A percentile compares a stretch with the other conserved stretches of the same genome.
Evolutionary conservation across 1,140 invertebrate species (phyloP).

Genomic region (Drosophila bocqueti): DNA sequence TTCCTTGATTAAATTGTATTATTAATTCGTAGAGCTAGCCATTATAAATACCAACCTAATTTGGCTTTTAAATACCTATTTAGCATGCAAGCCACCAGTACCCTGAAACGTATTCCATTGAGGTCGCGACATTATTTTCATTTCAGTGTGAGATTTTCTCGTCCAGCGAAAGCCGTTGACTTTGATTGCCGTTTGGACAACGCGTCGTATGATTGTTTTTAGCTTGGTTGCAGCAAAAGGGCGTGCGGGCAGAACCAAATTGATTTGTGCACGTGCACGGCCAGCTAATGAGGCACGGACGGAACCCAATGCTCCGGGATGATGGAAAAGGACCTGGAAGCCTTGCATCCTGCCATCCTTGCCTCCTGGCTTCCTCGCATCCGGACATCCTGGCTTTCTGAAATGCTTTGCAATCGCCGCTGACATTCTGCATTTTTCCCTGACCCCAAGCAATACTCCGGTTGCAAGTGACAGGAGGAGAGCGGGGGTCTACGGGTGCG

Average conservation of each 20-base stretch:
- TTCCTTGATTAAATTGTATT: too few species aligned
- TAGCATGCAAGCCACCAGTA: not conserved
- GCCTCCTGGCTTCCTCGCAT: not conserved
- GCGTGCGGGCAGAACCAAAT: constrained; percentile 54
- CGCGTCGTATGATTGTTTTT: constrained; percentile 77
- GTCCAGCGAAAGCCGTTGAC: constrained; percentile 47
- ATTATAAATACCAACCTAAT: too few species aligned
- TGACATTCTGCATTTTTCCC: constrained; percentile 43
- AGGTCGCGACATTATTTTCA: not conserved
- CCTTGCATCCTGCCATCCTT: not conserved
- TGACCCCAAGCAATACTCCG: constrained; percentile 10
- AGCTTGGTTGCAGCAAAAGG: constrained; percentile 18
- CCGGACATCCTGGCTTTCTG: constrained; percentile 23
- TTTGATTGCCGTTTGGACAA: constrained; percentile 75
- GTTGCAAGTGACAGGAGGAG: constrained; percentile 45
- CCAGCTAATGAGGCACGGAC: constrained; percentile 68
- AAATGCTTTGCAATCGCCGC: constrained; percentile 46
- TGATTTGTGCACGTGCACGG: constrained; percentile 78
- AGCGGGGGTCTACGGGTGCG: not conserved
- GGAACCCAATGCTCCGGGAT: constrained; percentile 9
- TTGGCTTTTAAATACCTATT: not conserved
- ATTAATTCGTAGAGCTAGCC: too few species aligned
- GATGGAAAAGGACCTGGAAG: constrained; percentile 11
- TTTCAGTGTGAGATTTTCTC: constrained; percentile 42
- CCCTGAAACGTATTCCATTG: not conserved